Evolutionary conservation across 2,888 invertebrate species (phyloP).

Genomic region (Ophonus ardosiacus): DNA sequence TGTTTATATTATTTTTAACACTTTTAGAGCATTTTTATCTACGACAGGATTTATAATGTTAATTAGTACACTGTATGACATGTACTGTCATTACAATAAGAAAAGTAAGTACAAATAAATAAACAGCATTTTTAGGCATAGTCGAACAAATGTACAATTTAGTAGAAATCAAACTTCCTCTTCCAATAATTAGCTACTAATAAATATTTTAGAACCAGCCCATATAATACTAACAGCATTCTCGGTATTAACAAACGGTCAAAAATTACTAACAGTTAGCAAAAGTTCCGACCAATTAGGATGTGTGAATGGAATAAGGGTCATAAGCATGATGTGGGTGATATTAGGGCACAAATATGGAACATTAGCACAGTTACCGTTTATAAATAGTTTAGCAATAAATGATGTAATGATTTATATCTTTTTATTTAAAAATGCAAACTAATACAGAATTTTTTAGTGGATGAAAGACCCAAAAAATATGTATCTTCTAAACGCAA

Average conservation of each 20-base stretch:
- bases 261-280: slow-evolving; percentile 73
- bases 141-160: too few species aligned
- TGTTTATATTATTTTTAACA: not conserved
- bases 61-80: slow-evolving; percentile 67
- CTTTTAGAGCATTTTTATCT: slow-evolving; percentile 14
- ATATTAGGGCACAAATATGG: slow-evolving; percentile 73
- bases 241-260: slow-evolving; percentile 75
- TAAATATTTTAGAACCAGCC: slow-evolving; percentile 65
- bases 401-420: slow-evolving; percentile 5
- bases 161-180: too few species aligned
- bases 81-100: slow-evolving; percentile 61
- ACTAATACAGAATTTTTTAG: not conserved
- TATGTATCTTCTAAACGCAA: slow-evolving; percentile 26
- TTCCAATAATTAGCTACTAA: too few species aligned
- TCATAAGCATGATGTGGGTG: slow-evolving; percentile 77
- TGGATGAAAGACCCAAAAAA: not conserved
- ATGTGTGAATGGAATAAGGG: slow-evolving; percentile 76
- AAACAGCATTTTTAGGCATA: too few species aligned
- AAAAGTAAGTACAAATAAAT: slow-evolving; percentile 64
- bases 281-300: slow-evolving; percentile 73
- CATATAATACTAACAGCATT: slow-evolving; percentile 70
- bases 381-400: slow-evolving; percentile 3
- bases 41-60: slow-evolving; percentile 54
- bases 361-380: slow-evolving; percentile 33
- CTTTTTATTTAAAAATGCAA: not conserved